These are phyloP conservation scores for Eumacrocentrus americanus DNA, from an alignment of 2,888 invertebrate genomes.

Conservation along the genomic window DNA sequence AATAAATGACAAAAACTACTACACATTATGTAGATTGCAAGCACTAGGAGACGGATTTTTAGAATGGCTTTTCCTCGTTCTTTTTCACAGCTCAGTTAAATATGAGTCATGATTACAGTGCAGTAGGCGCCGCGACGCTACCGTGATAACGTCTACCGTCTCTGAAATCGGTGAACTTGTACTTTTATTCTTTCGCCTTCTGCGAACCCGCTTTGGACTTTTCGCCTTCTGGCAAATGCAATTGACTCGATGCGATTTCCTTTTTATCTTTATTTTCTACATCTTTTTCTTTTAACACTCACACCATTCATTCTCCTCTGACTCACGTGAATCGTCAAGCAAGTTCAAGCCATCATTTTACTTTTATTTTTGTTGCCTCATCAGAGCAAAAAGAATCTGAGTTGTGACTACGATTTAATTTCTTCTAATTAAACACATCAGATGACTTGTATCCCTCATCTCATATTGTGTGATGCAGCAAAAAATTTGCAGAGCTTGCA, in stretches of 20 bases:
- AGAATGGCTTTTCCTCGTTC: neutral
- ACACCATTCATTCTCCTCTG: neutral
- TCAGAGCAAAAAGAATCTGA: neutral
- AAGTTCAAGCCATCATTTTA: neutral
- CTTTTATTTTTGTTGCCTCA: neutral
- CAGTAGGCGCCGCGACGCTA: neutral
- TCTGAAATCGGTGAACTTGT: neutral
- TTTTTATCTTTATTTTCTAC: neutral
- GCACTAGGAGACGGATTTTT: neutral
- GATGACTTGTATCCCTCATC: neutral
- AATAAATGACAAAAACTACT: too few relatives aligned
- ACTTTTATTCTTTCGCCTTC: neutral
- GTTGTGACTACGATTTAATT: neutral
- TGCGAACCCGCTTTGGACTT: constrained; percentile 2
- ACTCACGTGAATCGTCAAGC: neutral
- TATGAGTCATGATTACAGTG: neutral
- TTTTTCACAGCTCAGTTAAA: too few relatives aligned
- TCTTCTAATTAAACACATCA: neutral
- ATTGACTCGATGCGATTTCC: neutral
- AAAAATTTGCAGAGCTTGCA: neutral
- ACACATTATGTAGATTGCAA: neutral
- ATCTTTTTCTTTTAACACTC: neutral
- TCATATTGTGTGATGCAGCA: neutral
- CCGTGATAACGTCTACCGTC: constrained; percentile 1
- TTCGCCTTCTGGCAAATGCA: neutral